Base-by-base conservation (phyloP, 2,888 invertebrate genomes). In the Phaedon cochleariae region DNA sequence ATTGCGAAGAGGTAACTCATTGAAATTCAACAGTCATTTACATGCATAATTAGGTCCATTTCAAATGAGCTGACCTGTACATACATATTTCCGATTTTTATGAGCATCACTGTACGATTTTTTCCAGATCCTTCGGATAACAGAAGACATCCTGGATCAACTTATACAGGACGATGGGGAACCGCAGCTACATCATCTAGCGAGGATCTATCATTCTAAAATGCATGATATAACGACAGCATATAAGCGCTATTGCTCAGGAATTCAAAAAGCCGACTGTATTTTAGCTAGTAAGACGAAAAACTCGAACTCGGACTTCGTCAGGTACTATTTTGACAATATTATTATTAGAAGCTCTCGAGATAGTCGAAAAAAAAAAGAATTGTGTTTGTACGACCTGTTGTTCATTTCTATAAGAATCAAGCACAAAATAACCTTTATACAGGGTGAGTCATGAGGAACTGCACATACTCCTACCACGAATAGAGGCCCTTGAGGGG, bases 261-360 rank as follows among this genome's bases (percentile, higher is more conserved):
- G 94, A 67, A 87, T 95, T 68, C 94, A 94, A 80, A 88, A 92
- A 79, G 94, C 94, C 54, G 94, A 94, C 79, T 94, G 94, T 80
- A 90, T 95, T 55, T 85, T 95, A 83, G 94, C 90, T 10, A 91
- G 91, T 79, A 90, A 90, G 79, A 89, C 90, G 46, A 88, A 90
- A 78, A 90, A 91, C 77, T 87, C 89, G 62, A 93, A 92, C 75
- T 89, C 92, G 10, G 91, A 92, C 26, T 95, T 95, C 81, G 90
- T 92, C 57, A 87, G 90, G 67, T 72, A 66, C n/a, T n/a, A n/a
- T n/a, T n/a, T n/a, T n/a, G n/a, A n/a, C n/a, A n/a, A n/a, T n/a
- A n/a, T n/a, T n/a, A n/a, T n/a, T n/a, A n/a, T n/a, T n/a, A n/a
- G n/a, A n/a, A n/a, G n/a, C n/a, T n/a, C n/a, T n/a, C n/a, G n/a